These are phyloP conservation scores for Dynastes hyllus DNA, from an alignment of 2,888 invertebrate genomes.

Conservation along the genomic window DNA sequence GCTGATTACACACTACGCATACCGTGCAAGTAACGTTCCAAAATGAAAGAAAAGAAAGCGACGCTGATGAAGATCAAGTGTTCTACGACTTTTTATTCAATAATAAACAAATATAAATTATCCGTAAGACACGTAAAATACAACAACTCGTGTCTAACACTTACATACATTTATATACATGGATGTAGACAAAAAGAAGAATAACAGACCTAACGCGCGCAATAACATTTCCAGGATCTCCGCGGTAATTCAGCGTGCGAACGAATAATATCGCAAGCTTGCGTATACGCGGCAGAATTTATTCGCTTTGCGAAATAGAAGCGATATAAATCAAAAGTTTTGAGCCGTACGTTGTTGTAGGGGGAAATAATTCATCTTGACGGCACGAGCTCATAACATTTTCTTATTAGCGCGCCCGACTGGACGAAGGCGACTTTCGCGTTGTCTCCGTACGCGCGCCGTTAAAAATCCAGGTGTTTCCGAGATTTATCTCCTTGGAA, in stretches of 20 bases:
- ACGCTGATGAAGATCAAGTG: constrained; percentile 37
- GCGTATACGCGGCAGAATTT: neutral
- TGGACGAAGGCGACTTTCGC: neutral
- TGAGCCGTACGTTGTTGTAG: neutral
- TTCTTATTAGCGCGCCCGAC: constrained; percentile 13
- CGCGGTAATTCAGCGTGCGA: neutral
- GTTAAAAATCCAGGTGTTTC: constrained; percentile 1
- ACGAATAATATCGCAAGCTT: neutral
- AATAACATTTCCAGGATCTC: constrained; percentile 1
- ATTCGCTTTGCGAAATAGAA: constrained; percentile 16
- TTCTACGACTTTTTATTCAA: constrained; percentile 32
- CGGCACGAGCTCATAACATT: constrained; percentile 10
- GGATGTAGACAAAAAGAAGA: too few relatives aligned
- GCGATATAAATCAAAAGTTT: constrained; percentile 30
- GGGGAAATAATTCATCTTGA: constrained; percentile 26
- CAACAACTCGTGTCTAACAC: too few relatives aligned
- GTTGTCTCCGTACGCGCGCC: neutral
- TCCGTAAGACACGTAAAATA: neutral
- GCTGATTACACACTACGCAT: constrained; percentile 49
- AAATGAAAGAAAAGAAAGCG: constrained; percentile 31
- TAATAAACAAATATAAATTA: constrained; percentile 47
- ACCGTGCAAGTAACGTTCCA: constrained; percentile 56
- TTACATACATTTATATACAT: too few relatives aligned
- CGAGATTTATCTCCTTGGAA: constrained; percentile 4
- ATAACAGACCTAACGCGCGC: neutral